Base-by-base conservation (phyloP, 2,888 invertebrate genomes). In the Doris montereyensis region DNA sequence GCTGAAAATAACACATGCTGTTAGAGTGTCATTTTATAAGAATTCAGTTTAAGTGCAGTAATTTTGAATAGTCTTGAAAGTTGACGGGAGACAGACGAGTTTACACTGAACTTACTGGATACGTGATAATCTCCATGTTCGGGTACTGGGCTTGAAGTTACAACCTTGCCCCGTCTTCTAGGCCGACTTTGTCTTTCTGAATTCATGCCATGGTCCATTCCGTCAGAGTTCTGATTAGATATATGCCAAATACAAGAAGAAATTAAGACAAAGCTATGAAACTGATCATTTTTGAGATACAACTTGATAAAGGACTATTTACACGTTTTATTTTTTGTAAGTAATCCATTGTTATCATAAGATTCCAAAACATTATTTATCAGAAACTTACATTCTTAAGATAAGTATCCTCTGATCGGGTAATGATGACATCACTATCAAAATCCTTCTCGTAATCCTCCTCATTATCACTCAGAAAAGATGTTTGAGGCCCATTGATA, bases 391-490 rank as follows among this genome's bases (percentile, higher is more conserved):
- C n/a, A n/a, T n/a, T n/a, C n/a, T n/a, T n/a, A n/a, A n/a, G n/a
- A n/a, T n/a, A 21, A n/a, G 21, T 5, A 62, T n/a, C 5, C 21
- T 21, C 4, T n/a, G 24, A 13, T 13, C 34, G 30, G n/a, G 70
- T 32, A 10, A 34, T 32, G 2, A 32, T 30, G 70, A 30, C 74
- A 58, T 1, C 8, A 24, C 28, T 28, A 28, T 58, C 24, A n/a
- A 58, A 21, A 4, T 41, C 60, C 13, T 62, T 65, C 21, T 78
- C 35, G 1, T 28, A 32, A 4, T 78, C 75, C 24, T 79, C 75
- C 10, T 79, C 79, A 70, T 79, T 75, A 41, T 79, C 79, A 62
- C 79, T 79, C 1, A 79, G 58, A 65, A 75, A 75, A 13, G 30
- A 28, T 0, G 75, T 30, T 24, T 34, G 28, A 30, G 35, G 28